Base-by-base conservation (phyloP, 2,888 invertebrate species). In the Galerucella pusilla region DNA sequence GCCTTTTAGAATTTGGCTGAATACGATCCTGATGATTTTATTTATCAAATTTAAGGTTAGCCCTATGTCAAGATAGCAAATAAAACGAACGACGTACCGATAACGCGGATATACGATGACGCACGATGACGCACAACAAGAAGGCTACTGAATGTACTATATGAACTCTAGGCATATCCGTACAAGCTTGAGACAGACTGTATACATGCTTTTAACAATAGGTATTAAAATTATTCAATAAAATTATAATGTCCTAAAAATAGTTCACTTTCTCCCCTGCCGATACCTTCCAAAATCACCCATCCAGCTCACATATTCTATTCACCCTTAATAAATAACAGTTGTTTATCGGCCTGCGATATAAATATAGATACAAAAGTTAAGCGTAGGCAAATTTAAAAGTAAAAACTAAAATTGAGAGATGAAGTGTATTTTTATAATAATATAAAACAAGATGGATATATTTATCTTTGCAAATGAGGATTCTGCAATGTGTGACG, bases 361-460 rank as follows among this genome's bases (percentile, higher is more conserved):
- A 69, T 49, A 61, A 68, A 42, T 12, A 20, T 45, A 45, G 59
- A 42, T 25, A 66, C 12, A 60, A 45, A 14, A 49, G 20, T 52
- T 69, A 69, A 69, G 69, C 63, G 69, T 69, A 69, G 25, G 35
- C 14, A 16, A 68, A 68, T 35, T 68, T 45, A 2, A 68, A 59
- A 68, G 20, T 1, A 20, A 35, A 59, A 45, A 20, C 25, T 28
- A 2, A 28, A 45, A n/a, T 42, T 20, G 46, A 46, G 68, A 68
- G 45, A 45, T 68, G 46, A 60, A 52, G 59, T 10, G 28, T 0
- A 9, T 20, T 20, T 20, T 12, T 45, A n/a, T 64, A 7, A 42
- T 42, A 9, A 7, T 42, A 42, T 42, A 1, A 42, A 42, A 42
- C 9, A 42, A 1, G 7, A 42, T 42, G 35, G 2, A 28, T 28